Evolutionary conservation across 2,888 invertebrate species (phyloP).

Genomic region (Hemistola chrysoprasaria): DNA sequence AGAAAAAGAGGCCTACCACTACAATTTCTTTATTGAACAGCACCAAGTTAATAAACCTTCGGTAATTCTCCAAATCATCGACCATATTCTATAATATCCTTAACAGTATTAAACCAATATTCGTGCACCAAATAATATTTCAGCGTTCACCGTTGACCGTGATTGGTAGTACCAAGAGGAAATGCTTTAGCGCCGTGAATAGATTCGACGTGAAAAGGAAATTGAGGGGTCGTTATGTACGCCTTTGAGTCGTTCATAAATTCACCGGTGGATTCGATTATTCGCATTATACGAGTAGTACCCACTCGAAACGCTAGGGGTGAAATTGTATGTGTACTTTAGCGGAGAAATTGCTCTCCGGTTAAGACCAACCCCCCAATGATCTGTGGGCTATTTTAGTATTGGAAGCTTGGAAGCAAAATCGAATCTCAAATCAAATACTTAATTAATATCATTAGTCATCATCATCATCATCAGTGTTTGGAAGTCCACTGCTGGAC

Average conservation of each 20-base stretch:
- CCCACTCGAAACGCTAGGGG: constrained; percentile 13
- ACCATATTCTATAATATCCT: no score
- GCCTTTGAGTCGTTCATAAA: constrained; percentile 61
- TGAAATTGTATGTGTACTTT: constrained; percentile 3
- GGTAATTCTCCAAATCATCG: no score
- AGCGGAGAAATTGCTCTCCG: constrained; percentile 7
- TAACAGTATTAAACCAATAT: constrained; percentile 4
- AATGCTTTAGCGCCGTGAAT: constrained; percentile 69
- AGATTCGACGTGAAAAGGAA: constrained; percentile 71
- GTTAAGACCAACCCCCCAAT: neutral
- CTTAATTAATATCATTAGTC: no score
- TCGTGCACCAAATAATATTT: constrained; percentile 42
- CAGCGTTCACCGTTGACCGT: constrained; percentile 46
- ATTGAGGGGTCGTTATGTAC: constrained; percentile 74
- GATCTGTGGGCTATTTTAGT: neutral
- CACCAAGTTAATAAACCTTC: no score
- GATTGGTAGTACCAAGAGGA: constrained; percentile 63
- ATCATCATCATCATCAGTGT: no score
- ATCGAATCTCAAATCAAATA: no score
- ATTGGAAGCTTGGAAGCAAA: neutral
- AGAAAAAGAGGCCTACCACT: no score
- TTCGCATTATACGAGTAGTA: constrained; percentile 23
- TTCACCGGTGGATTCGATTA: constrained; percentile 52
- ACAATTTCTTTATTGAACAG: no score
- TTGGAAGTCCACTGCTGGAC: no score